Base-by-base conservation (phyloP, 2,888 invertebrate genomes). In the Andrena bicolor region DNA sequence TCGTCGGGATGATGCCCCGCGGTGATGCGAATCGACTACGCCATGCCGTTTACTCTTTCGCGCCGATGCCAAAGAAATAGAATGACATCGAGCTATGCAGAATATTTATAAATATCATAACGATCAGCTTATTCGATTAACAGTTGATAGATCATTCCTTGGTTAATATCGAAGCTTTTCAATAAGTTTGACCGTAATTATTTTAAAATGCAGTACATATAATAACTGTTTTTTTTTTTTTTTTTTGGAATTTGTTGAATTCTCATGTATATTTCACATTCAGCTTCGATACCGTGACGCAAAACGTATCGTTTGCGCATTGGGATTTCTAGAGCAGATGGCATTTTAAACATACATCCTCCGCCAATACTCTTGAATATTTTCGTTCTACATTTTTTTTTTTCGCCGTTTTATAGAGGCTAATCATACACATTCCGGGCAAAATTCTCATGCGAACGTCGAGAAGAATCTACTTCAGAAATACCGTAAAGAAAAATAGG, bases 1-100 rank as follows among this genome's bases (percentile, higher is more conserved):
- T 76, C 61, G 51, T 75, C 61, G 68, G 61, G 81, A 83, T 88
- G 82, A 81, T 81, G 78, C 87, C 81, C 76, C 80, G 78, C 71
- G 78, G 78, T 83, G 71, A 72, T 73, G 72, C 53, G 70, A 76
- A 76, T 82, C 71, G 70, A 64, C 76, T 66, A 72, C 48, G 58
- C 32, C 56, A 72, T 68, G 63, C 64, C 61, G 53, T 71, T 81
- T 63, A 66, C 70, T 72, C 76, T 70, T 74, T 66, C 28, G 26
- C 60, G 60, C 75, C 30, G 64, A 56, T 41, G 49, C 66, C 53
- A 70, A 68, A 73, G 68, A 72, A 77, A 77, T 60, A 72, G 63
- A 56, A 61, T 66, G 63, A 56, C 10, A 32, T 26, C 53, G 23
- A 20, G 61, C 48, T 56, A 63, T 56, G 66, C 60, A 61, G 61